Percentiles rank a stretch among this genome's conserved stretches.
Evolutionary conservation across 2,888 invertebrate species (phyloP).

Genomic region (Drosophila antonietae): DNA sequence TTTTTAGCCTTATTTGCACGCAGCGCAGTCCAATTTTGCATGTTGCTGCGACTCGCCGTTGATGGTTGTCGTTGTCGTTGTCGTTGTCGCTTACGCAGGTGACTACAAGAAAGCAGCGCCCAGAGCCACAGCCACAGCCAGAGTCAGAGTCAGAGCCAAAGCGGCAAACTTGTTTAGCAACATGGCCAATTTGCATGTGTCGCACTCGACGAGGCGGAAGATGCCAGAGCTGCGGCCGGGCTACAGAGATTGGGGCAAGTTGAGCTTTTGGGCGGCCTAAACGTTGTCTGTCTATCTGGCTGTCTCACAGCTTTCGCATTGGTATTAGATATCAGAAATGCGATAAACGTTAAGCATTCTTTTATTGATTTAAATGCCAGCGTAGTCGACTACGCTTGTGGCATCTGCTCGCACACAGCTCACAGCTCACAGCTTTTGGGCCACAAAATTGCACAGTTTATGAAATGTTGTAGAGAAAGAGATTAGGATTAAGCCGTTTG

Average conservation of each 20-base stretch:
- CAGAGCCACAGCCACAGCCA: slow-evolving; percentile 32
- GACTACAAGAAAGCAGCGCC: slow-evolving; percentile 72
- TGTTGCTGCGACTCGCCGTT: slow-evolving; percentile 37
- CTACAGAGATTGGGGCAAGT: neutral
- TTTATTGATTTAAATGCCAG: slow-evolving; percentile 78
- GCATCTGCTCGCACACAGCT: neutral
- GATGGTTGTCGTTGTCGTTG: slow-evolving; percentile 48
- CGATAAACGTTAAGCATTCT: slow-evolving; percentile 68
- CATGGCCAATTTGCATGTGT: slow-evolving; percentile 80
- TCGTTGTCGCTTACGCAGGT: slow-evolving; percentile 79
- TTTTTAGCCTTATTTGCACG: slow-evolving; percentile 77
- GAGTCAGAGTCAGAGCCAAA: slow-evolving; percentile 38
- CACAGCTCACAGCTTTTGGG: slow-evolving; percentile 30
- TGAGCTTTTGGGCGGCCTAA: slow-evolving; percentile 23
- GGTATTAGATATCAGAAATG: slow-evolving; percentile 76
- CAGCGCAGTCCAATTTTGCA: slow-evolving; percentile 79
- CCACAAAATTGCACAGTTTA: slow-evolving; percentile 60
- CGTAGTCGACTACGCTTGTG: slow-evolving; percentile 16
- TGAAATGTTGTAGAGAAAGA: slow-evolving; percentile 51
- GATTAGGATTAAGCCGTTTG: slow-evolving; percentile 80
- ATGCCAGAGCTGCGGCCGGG: slow-evolving; percentile 4
- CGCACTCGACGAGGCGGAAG: slow-evolving; percentile 66
- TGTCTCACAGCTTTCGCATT: slow-evolving; percentile 18
- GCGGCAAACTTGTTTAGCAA: slow-evolving; percentile 77
- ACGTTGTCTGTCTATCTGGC: slow-evolving; percentile 1